Base-by-base conservation (phyloP, 1,140 invertebrate genomes). In the Phenacoccus solenopsis region DNA sequence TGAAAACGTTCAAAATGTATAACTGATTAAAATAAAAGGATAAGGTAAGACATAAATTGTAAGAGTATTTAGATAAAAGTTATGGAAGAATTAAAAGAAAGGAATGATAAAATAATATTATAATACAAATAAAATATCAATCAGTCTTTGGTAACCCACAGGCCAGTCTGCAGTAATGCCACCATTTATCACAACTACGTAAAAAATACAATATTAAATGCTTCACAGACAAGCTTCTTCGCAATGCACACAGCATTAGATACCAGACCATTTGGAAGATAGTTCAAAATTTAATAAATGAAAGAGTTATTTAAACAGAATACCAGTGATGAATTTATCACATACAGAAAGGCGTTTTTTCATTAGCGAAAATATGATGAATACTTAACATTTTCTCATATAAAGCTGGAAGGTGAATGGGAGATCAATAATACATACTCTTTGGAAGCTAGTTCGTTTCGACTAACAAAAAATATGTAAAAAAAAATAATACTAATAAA, bases 51-150 rank as follows among this genome's bases (percentile, higher is more conserved):
- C 16, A n/a, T n/a, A n/a, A n/a, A n/a, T n/a, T n/a, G n/a, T n/a
- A 2, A 49, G 38, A 49, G 38, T 49, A 49, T 49, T 49, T 16
- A 49, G 38, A 49, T 9, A 16, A 49, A 49, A 5, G 13, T 49
- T 49, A 49, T 49, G 38, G 38, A 49, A 49, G 38, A 16, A 49
- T 49, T 49, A 49, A 49, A 49, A n/a, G n/a, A n/a, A 49, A 49
- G 38, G 38, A 49, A 49, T 49, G 38, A 49, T 49, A 49, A 49
- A n/a, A 49, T n/a, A 49, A 49, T 49, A 49, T n/a, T n/a, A n/a
- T n/a, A n/a, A n/a, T n/a, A n/a, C n/a, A n/a, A n/a, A n/a, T 9
- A 49, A 49, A 49, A 49, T 49, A 49, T 49, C 38, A 49, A 49
- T 49, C 38, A 49, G 38, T 49, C 38, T 49, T 49, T 49, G 38